Conservation (phyloP, 2,113 vertebrate genomes). For the Heterotilapia buettikoferi region DNA sequence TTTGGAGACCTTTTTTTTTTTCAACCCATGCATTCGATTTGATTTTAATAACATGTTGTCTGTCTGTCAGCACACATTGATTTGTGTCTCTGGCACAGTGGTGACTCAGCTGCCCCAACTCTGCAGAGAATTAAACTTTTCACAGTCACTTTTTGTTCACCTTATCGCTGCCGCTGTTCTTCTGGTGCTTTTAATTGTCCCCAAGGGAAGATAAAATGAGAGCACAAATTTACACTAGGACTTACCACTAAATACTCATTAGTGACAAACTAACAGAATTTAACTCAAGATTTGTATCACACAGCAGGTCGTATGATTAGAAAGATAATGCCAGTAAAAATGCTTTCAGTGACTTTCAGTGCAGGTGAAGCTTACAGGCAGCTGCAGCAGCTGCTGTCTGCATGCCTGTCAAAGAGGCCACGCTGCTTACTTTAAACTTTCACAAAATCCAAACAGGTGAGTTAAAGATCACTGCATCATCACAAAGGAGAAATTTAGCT, state of each 20-base stretch:
- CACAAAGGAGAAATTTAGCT: not conserved
- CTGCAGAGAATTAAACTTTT: not conserved
- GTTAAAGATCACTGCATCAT: not conserved
- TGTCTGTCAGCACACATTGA: not conserved
- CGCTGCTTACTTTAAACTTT: too few species aligned
- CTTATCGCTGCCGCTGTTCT: not conserved
- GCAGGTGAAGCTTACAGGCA: not conserved
- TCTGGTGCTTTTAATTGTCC: not conserved
- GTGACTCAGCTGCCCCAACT: not conserved
- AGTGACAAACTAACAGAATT: accelerated
- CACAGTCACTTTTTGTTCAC: not conserved
- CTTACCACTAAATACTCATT: not conserved
- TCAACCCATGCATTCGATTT: slow-evolving; percentile 1
- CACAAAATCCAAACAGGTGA: not conserved
- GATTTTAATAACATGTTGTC: slow-evolving; percentile 47
- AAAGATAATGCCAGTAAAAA: not conserved
- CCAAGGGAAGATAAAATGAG: accelerated
- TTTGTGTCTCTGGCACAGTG: not conserved
- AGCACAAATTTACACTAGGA: not conserved
- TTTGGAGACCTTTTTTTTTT: not conserved
- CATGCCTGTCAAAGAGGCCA: not conserved
- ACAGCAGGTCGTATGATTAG: not conserved
- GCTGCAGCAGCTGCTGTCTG: not conserved
- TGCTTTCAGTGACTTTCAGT: not conserved
- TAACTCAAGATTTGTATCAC: not conserved